These are phyloP conservation scores for Neolamprologus caudopunctatus DNA, from an alignment of 2,113 vertebrate genomes.

Conservation along the genomic window DNA sequence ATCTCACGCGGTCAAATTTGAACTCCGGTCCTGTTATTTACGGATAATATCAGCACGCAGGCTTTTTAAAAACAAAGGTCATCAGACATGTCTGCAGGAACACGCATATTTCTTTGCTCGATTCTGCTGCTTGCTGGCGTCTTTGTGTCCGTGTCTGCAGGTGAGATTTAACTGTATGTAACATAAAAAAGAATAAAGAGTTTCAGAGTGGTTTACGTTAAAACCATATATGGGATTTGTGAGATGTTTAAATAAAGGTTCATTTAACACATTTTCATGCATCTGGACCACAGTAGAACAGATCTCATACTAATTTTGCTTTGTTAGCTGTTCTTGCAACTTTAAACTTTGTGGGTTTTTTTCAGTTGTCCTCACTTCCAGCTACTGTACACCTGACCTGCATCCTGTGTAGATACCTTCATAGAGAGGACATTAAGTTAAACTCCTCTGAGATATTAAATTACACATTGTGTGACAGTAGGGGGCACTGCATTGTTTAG, in stretches of 20 bases:
- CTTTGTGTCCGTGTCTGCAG: background rate
- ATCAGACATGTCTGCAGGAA: too few species aligned
- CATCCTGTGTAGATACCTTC: fast-evolving
- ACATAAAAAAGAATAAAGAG: background rate
- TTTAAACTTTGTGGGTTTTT: fast-evolving
- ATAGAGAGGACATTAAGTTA: background rate
- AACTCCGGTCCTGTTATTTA: too few species aligned
- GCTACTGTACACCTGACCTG: background rate
- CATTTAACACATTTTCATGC: background rate
- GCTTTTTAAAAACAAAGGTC: too few species aligned
- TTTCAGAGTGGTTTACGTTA: background rate
- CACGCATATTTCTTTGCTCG: fast-evolving
- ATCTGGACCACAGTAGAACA: background rate
- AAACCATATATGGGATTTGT: background rate
- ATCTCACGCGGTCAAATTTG: too few species aligned
- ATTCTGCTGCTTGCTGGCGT: background rate
- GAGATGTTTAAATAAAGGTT: background rate
- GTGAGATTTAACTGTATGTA: background rate
- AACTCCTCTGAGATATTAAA: background rate
- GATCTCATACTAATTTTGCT: background rate
- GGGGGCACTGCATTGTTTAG: background rate
- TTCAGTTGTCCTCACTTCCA: background rate
- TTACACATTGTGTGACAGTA: background rate
- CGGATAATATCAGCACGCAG: too few species aligned
- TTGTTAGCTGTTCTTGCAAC: background rate